A percentile compares a stretch with the other conserved stretches of the same genome.
phyloP scores from a whole-genome alignment of 1,140 invertebrate genomes.

The Drosophila kepulauana region DNA sequence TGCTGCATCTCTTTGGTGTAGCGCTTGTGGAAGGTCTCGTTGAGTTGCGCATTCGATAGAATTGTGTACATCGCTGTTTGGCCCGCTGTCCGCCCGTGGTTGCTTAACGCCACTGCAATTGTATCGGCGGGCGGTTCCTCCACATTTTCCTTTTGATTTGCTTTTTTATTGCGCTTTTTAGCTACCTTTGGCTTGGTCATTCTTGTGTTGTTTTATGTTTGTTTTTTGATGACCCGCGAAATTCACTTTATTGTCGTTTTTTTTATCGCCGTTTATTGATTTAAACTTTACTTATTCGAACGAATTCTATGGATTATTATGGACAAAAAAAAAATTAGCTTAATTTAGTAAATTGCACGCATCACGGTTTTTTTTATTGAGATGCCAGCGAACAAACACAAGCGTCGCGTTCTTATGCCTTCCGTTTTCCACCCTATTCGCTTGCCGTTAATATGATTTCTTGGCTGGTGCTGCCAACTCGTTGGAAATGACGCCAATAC shows the following conservation, averaged over 20 bases:
- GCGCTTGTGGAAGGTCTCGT: slow-evolving; percentile 87
- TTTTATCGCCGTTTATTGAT: background rate
- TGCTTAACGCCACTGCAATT: background rate
- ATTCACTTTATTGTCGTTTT: slow-evolving; percentile 11
- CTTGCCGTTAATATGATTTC: slow-evolving; percentile 49
- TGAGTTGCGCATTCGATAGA: slow-evolving; percentile 87
- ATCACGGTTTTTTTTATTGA: slow-evolving; percentile 16
- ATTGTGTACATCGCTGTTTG: slow-evolving; percentile 81
- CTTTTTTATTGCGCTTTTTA: slow-evolving; percentile 37
- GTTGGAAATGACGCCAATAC: background rate
- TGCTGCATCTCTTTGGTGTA: slow-evolving; percentile 87
- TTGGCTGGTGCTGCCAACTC: slow-evolving; percentile 32
- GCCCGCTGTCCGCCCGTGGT: slow-evolving; percentile 8
- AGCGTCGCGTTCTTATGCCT: slow-evolving; percentile 64
- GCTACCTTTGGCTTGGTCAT: slow-evolving; percentile 43
- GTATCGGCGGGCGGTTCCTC: slow-evolving; percentile 4
- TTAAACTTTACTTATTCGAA: background rate
- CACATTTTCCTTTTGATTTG: slow-evolving; percentile 56
- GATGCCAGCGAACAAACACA: slow-evolving; percentile 51
- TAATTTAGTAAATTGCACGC: slow-evolving; percentile 33
- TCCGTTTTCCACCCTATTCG: slow-evolving; percentile 63
- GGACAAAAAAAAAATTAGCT: background rate
- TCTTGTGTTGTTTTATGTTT: slow-evolving; percentile 7
- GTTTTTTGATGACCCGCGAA: slow-evolving; percentile 2
- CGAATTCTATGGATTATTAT: background rate